phyloP scores from a whole-genome alignment of 2,113 vertebrate species.

The Collichthys lucidus region DNA sequence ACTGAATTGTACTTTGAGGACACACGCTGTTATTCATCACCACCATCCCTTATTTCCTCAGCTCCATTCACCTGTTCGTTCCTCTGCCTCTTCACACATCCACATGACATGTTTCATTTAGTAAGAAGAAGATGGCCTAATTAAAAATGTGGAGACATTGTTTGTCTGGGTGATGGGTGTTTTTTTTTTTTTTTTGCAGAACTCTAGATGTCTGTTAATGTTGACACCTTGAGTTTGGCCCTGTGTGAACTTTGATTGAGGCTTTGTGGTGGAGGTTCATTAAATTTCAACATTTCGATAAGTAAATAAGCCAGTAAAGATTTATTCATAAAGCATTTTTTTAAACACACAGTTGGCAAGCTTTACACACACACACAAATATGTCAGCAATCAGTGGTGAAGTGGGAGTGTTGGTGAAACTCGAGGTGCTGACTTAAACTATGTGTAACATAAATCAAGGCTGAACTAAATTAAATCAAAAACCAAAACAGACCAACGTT shows the following conservation, averaged over 20 bases:
- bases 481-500: no score
- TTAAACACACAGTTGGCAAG: no score
- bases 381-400: no score
- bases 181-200: neutral
- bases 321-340: no score
- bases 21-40: neutral
- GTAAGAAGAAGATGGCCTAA: neutral
- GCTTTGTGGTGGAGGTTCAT: neutral
- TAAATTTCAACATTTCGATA: no score
- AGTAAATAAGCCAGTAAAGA: no score
- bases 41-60: neutral
- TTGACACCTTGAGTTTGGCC: neutral
- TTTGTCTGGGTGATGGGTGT: no score
- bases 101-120: neutral
- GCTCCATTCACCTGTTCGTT: slow-evolving; percentile 10
- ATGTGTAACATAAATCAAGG: no score
- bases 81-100: slow-evolving; percentile 3
- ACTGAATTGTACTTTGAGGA: neutral
- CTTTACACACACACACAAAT: no score
- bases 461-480: no score
- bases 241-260: neutral
- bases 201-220: neutral
- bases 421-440: no score
- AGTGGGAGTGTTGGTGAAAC: no score
- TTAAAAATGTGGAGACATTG: neutral